Conservation (phyloP, 2,113 vertebrate genomes). For the Pseudonaja textilis region DNA sequence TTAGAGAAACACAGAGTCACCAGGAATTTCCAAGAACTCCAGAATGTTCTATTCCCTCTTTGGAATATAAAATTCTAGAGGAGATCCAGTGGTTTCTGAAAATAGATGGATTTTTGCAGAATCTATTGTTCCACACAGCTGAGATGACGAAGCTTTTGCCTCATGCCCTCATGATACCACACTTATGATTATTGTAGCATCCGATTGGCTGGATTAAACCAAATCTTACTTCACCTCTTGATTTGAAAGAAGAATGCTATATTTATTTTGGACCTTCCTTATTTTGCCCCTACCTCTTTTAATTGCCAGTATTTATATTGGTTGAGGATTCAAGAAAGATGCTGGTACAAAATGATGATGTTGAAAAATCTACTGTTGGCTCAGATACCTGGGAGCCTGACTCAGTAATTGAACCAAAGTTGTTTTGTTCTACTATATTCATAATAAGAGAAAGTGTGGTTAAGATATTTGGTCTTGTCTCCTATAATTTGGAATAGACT, state of each 20-base stretch:
- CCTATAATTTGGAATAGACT: not conserved
- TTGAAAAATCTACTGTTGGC: not conserved
- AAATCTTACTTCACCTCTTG: not conserved
- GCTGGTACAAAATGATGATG: not conserved
- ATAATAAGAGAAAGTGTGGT: not conserved
- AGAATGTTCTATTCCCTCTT: not conserved
- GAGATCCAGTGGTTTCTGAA: not conserved
- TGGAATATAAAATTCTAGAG: not conserved
- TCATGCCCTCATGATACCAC: not conserved
- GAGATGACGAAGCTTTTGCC: not conserved
- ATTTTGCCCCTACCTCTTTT: not conserved
- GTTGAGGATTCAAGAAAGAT: not conserved
- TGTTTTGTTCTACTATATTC: not conserved
- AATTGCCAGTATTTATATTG: not conserved
- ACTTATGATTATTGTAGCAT: not conserved
- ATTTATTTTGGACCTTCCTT: not conserved
- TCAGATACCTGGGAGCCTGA: not conserved
- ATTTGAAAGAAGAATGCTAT: not conserved
- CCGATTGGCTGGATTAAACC: not conserved
- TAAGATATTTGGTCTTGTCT: not conserved
- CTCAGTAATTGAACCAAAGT: not conserved
- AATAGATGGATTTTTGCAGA: not conserved
- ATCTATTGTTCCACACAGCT: not conserved
- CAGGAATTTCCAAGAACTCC: no score
- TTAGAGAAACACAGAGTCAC: no score